Evolutionary conservation across 2,888 invertebrate species (phyloP).

Genomic region (Chymomyza amoena): DNA sequence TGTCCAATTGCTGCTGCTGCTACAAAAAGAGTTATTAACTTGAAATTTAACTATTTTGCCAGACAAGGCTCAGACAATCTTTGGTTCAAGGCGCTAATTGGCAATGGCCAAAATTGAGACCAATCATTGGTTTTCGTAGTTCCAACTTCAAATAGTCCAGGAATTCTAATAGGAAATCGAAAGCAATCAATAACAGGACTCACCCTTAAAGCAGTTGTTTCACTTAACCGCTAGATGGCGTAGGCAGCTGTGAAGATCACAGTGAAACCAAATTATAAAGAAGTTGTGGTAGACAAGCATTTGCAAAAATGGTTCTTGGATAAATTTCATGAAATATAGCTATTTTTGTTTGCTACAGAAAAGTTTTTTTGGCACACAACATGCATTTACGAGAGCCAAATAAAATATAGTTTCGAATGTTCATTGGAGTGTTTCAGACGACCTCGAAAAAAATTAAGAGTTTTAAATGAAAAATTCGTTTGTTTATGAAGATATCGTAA

Average conservation of each 20-base stretch:
- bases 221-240: constrained; percentile 45
- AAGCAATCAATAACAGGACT: not conserved
- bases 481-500: too few relatives aligned
- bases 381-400: too few relatives aligned
- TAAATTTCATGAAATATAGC: too few relatives aligned
- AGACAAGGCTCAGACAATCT: not conserved
- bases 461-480: too few relatives aligned
- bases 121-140: not conserved
- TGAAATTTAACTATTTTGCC: not conserved
- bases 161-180: constrained; percentile 8
- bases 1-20: constrained; percentile 27
- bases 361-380: too few relatives aligned
- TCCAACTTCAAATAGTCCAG: not conserved
- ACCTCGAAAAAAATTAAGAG: too few relatives aligned
- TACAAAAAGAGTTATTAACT: constrained; percentile 60
- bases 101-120: not conserved
- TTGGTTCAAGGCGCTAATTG: not conserved
- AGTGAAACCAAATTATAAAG: not conserved
- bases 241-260: not conserved
- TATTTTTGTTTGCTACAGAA: too few relatives aligned
- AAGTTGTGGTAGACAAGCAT: too few relatives aligned
- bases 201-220: not conserved
- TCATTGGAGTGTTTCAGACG: too few relatives aligned
- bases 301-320: too few relatives aligned
- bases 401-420: too few relatives aligned